phyloP scores from a whole-genome alignment of 2,797 vertebrate species.

The Pygocentrus nattereri region DNA sequence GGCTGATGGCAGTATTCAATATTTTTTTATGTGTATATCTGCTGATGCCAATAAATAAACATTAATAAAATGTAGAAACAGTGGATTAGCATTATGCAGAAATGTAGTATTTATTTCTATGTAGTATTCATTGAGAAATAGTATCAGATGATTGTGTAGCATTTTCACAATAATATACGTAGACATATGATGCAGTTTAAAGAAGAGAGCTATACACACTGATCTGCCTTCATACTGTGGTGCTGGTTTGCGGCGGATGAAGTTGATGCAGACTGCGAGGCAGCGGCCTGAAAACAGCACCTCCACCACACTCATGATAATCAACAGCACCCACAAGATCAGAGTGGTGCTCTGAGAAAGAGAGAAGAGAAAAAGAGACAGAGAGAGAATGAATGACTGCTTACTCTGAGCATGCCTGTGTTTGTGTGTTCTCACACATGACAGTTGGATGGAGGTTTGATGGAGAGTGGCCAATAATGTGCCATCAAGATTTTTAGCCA shows the following conservation, averaged over 20 bases:
- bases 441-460: slow-evolving; percentile 17
- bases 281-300: slow-evolving; percentile 80
- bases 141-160: no score
- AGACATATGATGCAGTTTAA: background rate
- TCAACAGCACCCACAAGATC: slow-evolving; percentile 87
- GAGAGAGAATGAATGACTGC: background rate
- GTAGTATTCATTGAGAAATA: no score
- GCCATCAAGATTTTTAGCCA: slow-evolving; percentile 15
- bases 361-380: background rate
- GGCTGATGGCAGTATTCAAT: no score
- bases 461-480: slow-evolving; percentile 16
- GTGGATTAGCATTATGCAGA: no score
- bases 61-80: no score
- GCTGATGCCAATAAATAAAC: no score
- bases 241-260: slow-evolving; percentile 50
- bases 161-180: no score
- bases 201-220: slow-evolving; percentile 58
- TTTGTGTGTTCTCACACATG: slow-evolving; percentile 22
- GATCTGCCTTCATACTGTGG: slow-evolving; percentile 40
- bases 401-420: background rate
- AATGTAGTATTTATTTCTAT: no score
- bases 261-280: slow-evolving; percentile 65
- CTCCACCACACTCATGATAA: slow-evolving; percentile 82
- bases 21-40: no score
- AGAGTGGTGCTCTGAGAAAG: slow-evolving; percentile 86